Conservation (phyloP, 2,113 vertebrate genomes). For the Cervus canadensis region DNA sequence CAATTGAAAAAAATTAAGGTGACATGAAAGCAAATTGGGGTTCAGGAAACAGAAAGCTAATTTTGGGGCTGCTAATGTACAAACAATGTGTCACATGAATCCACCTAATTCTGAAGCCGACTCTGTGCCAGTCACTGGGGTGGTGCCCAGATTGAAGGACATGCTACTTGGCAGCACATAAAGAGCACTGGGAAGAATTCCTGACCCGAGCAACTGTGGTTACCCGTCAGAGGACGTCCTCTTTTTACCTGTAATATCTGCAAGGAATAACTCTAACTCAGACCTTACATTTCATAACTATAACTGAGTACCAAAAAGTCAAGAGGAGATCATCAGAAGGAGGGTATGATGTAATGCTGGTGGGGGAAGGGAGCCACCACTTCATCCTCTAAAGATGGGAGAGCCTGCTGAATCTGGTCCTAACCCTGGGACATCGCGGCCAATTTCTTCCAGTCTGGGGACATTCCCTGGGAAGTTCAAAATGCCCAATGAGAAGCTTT, state of each 20-base stretch:
- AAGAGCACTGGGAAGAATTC: background rate
- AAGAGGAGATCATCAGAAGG: background rate
- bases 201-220: background rate
- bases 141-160: background rate
- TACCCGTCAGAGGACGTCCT: background rate
- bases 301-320: background rate
- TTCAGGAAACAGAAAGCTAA: background rate
- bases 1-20: background rate
- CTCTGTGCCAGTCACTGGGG: background rate
- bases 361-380: background rate
- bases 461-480: background rate
- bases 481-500: background rate
- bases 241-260: background rate
- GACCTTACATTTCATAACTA: background rate
- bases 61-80: background rate
- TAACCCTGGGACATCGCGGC: background rate
- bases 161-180: fast-evolving
- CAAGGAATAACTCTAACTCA: background rate
- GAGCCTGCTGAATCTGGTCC: background rate
- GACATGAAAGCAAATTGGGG: background rate
- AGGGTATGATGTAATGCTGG: background rate
- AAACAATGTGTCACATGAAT: background rate
- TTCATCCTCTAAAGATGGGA: background rate
- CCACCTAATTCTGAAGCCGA: background rate
- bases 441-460: background rate